Evolutionary conservation across 2,888 invertebrate genomes (phyloP).

Genomic region (Celastrina argiolus): DNA sequence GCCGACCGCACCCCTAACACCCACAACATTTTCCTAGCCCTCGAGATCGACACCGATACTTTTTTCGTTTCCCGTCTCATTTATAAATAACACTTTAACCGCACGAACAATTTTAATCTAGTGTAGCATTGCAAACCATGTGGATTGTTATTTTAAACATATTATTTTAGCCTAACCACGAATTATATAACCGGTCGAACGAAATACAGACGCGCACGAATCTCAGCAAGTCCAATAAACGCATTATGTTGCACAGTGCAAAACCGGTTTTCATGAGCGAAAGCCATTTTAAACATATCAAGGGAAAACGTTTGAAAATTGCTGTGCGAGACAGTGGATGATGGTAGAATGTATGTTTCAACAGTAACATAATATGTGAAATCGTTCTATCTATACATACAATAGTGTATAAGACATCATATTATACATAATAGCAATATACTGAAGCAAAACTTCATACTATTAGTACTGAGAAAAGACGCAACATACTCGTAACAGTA

Average conservation of each 20-base stretch:
- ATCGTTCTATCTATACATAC: neutral
- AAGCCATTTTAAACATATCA: constrained; percentile 40
- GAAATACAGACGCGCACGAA: constrained; percentile 24
- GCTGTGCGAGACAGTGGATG: neutral
- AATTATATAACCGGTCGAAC: constrained; percentile 23
- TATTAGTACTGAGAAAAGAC: neutral
- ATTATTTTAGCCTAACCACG: constrained; percentile 18
- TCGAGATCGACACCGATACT: constrained; percentile 62
- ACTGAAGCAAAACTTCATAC: too few relatives aligned
- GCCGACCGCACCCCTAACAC: constrained; percentile 64
- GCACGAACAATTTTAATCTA: neutral
- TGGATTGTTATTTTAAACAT: neutral
- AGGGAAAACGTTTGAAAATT: constrained; percentile 26
- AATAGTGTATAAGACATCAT: neutral
- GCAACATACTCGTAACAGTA: neutral
- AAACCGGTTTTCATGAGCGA: constrained; percentile 64
- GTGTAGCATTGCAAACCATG: neutral
- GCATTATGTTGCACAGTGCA: constrained; percentile 33
- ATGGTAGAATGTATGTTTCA: neutral
- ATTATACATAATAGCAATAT: too few relatives aligned
- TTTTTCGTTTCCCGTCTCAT: constrained; percentile 55
- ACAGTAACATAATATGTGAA: neutral
- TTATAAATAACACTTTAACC: constrained; percentile 39
- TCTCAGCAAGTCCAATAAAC: constrained; percentile 31
- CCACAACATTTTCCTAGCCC: constrained; percentile 56